Conservation (phyloP, 2,797 vertebrate species). For the Oreortyx pictus region DNA sequence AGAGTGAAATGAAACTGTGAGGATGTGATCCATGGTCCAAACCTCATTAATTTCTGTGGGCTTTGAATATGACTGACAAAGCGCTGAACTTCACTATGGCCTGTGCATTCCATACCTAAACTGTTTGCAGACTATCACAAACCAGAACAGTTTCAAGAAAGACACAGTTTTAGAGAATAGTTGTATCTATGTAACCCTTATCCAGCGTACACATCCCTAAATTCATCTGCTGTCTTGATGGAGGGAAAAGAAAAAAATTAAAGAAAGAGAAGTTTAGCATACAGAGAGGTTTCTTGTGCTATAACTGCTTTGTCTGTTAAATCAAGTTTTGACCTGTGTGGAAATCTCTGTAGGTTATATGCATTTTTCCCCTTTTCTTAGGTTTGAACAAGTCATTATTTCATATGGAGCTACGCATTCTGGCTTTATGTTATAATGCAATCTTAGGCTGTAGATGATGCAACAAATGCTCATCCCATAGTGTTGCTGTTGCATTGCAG, state of each 20-base stretch:
- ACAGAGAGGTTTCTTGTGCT: neutral
- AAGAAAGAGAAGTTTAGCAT: neutral
- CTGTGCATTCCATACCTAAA: neutral
- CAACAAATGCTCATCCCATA: neutral
- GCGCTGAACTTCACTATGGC: neutral
- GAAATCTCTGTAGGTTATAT: neutral
- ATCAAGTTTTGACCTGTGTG: neutral
- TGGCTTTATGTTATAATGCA: neutral
- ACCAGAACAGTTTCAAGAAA: neutral
- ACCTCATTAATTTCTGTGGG: neutral
- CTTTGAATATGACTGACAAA: neutral
- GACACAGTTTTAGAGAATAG: neutral
- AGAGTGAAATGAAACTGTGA: neutral
- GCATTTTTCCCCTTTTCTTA: neutral
- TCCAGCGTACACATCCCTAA: neutral
- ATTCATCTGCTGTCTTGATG: neutral
- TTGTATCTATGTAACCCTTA: neutral
- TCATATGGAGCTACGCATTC: neutral
- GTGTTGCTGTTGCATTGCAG: neutral
- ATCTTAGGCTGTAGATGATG: neutral
- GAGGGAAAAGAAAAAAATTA: fast-evolving
- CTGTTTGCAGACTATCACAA: neutral
- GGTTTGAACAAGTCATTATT: neutral
- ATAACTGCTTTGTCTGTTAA: neutral
- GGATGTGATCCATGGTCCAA: neutral